A percentile compares a stretch with the other conserved stretches of the same genome.
Conservation (phyloP, 1,140 invertebrate genomes). For the Rhagoletis pomonella region DNA sequence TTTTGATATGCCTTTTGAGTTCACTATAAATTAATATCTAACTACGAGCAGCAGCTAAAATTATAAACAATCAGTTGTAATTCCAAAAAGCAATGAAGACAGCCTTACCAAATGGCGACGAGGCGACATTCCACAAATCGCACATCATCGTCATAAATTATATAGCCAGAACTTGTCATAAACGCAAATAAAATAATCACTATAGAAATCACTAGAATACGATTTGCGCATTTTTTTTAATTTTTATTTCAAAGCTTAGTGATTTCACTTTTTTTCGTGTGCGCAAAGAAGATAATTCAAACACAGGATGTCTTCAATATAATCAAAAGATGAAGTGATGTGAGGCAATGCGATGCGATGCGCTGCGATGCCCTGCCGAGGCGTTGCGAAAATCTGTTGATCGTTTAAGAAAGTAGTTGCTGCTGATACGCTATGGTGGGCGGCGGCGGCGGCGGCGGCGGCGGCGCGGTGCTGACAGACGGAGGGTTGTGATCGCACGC, state of each 20-base stretch:
- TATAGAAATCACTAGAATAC: too few relatives aligned
- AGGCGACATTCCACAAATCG: conserved; percentile 46
- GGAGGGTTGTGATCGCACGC: background rate
- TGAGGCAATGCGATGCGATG: too few relatives aligned
- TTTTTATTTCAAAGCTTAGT: too few relatives aligned
- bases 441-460: background rate
- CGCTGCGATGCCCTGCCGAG: background rate
- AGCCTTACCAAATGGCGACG: conserved; percentile 19
- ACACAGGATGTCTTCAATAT: too few relatives aligned
- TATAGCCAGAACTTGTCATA: background rate
- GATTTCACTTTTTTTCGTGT: too few relatives aligned
- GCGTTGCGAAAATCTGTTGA: too few relatives aligned
- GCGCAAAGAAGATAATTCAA: too few relatives aligned
- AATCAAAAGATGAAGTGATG: too few relatives aligned
- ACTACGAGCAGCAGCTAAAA: background rate
- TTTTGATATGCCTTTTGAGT: conserved; percentile 46
- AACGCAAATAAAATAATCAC: background rate
- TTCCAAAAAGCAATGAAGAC: background rate
- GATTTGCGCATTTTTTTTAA: too few relatives aligned
- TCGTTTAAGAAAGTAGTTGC: background rate
- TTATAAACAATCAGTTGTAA: conserved; percentile 43
- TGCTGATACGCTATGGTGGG: background rate
- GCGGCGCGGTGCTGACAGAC: background rate
- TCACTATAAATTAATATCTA: conserved; percentile 47
- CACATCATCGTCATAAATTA: conserved; percentile 46